Conservation (phyloP, 1,140 invertebrate species). For the Phocides pigmalion region DNA sequence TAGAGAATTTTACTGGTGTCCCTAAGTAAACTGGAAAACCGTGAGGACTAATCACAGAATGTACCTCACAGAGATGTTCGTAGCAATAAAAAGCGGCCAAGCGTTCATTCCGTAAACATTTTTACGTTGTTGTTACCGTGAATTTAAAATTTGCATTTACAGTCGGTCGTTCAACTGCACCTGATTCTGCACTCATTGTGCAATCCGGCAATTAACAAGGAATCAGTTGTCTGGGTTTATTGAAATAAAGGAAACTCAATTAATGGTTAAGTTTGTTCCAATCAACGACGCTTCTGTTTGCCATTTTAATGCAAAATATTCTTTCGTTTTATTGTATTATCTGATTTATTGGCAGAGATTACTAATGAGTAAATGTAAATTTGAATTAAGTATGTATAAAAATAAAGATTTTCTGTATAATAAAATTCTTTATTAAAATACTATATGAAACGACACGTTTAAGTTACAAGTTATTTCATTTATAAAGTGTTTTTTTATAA, state of each 20-base stretch:
- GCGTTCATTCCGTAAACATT: conserved; percentile 57
- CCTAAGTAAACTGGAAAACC: no score
- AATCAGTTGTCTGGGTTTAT: conserved; percentile 68
- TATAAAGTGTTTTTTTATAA: no score
- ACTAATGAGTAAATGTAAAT: conserved; percentile 32
- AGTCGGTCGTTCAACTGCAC: conserved; percentile 50
- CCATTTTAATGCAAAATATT: conserved; percentile 39
- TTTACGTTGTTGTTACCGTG: conserved; percentile 50
- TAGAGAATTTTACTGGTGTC: no score
- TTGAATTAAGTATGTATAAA: no score
- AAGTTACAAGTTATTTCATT: no score
- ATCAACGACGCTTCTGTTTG: conserved; percentile 44
- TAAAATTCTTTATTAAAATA: no score
- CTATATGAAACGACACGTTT: no score
- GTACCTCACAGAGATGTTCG: no score
- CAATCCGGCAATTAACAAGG: conserved; percentile 71
- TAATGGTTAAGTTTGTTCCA: conserved; percentile 60
- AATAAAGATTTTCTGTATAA: no score
- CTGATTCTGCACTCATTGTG: conserved; percentile 63
- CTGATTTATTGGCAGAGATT: conserved; percentile 2
- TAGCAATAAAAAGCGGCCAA: conserved; percentile 55
- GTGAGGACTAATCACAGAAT: no score
- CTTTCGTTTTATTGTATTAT: conserved; percentile 13
- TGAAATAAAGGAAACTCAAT: conserved; percentile 73
- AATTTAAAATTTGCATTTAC: conserved; percentile 62